Conservation (phyloP, 2,113 vertebrate genomes). For the Pandion haliaetus region DNA sequence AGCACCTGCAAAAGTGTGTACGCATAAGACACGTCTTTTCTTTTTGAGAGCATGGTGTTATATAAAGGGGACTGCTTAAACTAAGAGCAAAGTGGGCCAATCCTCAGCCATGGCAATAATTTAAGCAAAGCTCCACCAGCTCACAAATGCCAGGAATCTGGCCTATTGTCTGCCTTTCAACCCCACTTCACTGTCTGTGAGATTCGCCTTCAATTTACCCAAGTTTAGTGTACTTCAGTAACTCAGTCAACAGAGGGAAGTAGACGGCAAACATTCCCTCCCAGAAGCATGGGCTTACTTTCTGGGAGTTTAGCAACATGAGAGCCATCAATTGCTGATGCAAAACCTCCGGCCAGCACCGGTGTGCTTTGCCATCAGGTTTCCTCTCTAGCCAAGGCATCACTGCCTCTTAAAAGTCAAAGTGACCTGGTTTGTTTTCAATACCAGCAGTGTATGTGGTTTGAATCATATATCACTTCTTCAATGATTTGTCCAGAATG, state of each 20-base stretch:
- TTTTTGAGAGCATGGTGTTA: neutral
- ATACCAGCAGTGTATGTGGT: neutral
- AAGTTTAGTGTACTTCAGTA: neutral
- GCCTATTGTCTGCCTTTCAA: neutral
- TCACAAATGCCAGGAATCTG: neutral
- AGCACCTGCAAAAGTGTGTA: neutral
- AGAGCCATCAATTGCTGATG: neutral
- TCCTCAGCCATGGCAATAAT: neutral
- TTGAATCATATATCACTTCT: neutral
- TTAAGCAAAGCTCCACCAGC: neutral
- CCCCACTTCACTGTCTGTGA: neutral
- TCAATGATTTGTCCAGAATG: neutral
- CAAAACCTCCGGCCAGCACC: neutral
- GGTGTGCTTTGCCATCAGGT: neutral
- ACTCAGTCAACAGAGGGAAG: constrained; percentile 50
- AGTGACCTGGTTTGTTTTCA: neutral
- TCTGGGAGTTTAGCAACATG: neutral
- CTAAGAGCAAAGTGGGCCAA: neutral
- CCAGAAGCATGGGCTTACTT: neutral
- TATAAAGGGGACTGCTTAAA: neutral
- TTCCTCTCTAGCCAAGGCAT: neutral
- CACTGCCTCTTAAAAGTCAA: neutral
- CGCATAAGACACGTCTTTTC: neutral
- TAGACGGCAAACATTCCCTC: constrained; percentile 23
- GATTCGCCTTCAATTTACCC: neutral